A percentile compares a stretch with the other conserved stretches of the same genome.
Conservation (phyloP, 2,113 vertebrate species). For the Jacana jacana region DNA sequence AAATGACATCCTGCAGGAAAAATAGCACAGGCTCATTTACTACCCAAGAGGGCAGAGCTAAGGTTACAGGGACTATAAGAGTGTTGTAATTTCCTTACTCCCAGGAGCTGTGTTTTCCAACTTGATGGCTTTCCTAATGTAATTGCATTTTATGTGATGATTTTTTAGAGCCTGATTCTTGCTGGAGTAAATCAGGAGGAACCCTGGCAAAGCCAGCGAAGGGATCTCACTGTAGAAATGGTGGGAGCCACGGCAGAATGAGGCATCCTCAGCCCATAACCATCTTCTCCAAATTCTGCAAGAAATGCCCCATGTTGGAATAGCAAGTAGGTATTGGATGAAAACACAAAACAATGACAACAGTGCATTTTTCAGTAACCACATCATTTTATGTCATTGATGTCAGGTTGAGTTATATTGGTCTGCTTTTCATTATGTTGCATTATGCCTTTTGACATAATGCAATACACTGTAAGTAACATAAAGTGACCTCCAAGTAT, state of each 20-base stretch:
- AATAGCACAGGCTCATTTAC: background rate
- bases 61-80: slow-evolving; percentile 30
- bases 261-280: background rate
- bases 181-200: background rate
- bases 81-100: slow-evolving; percentile 31
- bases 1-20: slow-evolving; percentile 55
- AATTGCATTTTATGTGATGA: slow-evolving; percentile 36
- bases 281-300: background rate
- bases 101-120: slow-evolving; percentile 39
- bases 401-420: slow-evolving; percentile 56
- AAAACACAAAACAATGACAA: slow-evolving; percentile 48
- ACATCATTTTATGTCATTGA: slow-evolving; percentile 63
- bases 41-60: slow-evolving; percentile 42
- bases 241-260: background rate
- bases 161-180: slow-evolving; percentile 4
- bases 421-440: slow-evolving; percentile 52
- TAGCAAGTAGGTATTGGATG: background rate
- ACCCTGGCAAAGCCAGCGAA: background rate
- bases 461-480: slow-evolving; percentile 67
- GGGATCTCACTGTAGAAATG: background rate
- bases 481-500: slow-evolving; percentile 63
- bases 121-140: slow-evolving; percentile 37
- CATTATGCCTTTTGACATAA: slow-evolving; percentile 63
- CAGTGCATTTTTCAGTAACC: slow-evolving; percentile 55
- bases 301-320: background rate